Base-by-base conservation (phyloP, 2,797 vertebrate genomes). In the Sebastes variabilis region DNA sequence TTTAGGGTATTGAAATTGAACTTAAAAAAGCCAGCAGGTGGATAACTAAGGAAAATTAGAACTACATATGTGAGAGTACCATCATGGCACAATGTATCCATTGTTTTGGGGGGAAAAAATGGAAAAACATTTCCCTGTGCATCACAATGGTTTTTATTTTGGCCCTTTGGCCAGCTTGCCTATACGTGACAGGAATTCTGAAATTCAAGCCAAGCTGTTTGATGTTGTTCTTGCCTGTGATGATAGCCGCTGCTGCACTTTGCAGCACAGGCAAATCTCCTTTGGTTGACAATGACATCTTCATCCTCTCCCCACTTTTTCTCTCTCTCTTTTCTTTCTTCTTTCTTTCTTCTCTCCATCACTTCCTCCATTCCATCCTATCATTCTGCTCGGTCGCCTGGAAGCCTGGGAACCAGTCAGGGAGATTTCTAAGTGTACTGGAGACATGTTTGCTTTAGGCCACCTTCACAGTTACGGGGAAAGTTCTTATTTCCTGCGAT, bases 361-460 rank as follows among this genome's bases (percentile, higher is more conserved):
- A 27, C 18, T 30, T 81, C 66, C 32, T 77, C 46, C 24, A 25
- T 62, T 80, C 73, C 24, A 77, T 79, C 82, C 82, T 77, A 85
- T 90, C 80, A 83, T 91, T 90, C 82, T 75, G 81, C 87, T 86
- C 49, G 30, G 79, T 76, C 6, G 46, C 83, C 46, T 52, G 54
- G 25, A 81, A 83, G 75, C 83, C 82, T 91, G 90, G 83, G 89
- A 92, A 90, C 78, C 75, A 77, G 49, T 79, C 72, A 30, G 73
- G 54, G 59, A 34, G 82, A 56, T 70, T 79, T 84, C 25, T 72
- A 46, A 75, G 65, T 79, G 30, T 55, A 87, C 56, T 18, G 34
- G 81, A 86, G 65, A 72, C 55, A 60, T 9, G 68, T 83, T 88
- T 77, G 66, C 56, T 77, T 76, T 55, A 18, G 66, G 22, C 74